phyloP scores from a whole-genome alignment of 1,140 invertebrate genomes.

The Sminthurides bifidus region DNA sequence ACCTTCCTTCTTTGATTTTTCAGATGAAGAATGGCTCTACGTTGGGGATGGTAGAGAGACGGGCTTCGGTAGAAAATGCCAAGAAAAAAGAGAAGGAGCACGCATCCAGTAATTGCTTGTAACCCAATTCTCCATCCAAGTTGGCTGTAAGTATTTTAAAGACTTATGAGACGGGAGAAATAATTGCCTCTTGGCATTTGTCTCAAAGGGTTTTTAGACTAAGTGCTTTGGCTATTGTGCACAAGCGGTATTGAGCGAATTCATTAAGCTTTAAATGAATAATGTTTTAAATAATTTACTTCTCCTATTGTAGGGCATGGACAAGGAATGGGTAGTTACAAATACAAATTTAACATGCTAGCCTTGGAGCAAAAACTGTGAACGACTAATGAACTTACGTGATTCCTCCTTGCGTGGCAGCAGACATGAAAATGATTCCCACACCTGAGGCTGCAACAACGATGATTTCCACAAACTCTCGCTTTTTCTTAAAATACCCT shows the following conservation, averaged over 20 bases:
- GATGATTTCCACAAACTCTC: constrained; percentile 80
- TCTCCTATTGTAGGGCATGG: neutral
- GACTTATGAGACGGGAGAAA: neutral
- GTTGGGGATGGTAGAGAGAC: constrained; percentile 75
- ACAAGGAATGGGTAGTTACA: neutral
- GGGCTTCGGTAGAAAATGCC: constrained; percentile 82
- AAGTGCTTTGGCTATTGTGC: constrained; percentile 63
- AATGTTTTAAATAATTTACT: no score
- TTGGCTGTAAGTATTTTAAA: constrained; percentile 44
- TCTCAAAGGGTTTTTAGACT: constrained; percentile 56
- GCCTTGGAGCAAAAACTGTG: neutral
- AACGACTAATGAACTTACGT: constrained; percentile 45
- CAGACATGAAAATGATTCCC: constrained; percentile 70
- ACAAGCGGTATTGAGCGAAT: constrained; percentile 50
- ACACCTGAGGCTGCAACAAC: constrained; percentile 74
- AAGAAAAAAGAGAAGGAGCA: constrained; percentile 71
- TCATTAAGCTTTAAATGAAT: no score
- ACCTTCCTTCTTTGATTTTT: constrained; percentile 75
- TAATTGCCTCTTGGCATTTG: neutral
- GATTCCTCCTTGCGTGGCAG: constrained; percentile 62
- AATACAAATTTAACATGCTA: neutral
- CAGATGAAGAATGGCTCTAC: constrained; percentile 39
- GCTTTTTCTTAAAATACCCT: constrained; percentile 72
- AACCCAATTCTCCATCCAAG: constrained; percentile 73
- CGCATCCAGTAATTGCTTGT: constrained; percentile 70